phyloP scores from a whole-genome alignment of 2,888 invertebrate genomes.

The Alloscopus bannaensis region DNA sequence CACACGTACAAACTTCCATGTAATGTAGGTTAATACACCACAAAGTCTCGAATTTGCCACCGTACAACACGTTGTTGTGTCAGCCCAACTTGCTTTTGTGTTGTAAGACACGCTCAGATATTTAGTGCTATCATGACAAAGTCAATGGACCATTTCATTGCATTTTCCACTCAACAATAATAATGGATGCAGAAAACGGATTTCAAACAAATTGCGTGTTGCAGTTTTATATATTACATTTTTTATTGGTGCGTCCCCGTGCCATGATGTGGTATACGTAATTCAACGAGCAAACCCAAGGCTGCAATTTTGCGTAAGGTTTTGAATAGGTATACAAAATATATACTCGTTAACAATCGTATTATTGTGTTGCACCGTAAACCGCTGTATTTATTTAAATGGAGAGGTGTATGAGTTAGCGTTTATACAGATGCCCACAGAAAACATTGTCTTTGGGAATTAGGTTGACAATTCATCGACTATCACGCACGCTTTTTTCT shows the following conservation, averaged over 20 bases:
- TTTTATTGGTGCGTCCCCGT: no score
- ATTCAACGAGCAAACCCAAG: slow-evolving; percentile 58
- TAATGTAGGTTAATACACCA: neutral
- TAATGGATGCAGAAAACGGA: neutral
- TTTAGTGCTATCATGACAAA: slow-evolving; percentile 20
- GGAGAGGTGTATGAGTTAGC: neutral
- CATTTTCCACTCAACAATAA: slow-evolving; percentile 18
- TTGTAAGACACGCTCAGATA: neutral
- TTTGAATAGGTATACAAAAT: slow-evolving; percentile 33
- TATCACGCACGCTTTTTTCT: slow-evolving; percentile 58
- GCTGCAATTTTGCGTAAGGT: slow-evolving; percentile 57
- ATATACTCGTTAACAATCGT: no score
- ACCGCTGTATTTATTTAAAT: no score
- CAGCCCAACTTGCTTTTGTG: no score
- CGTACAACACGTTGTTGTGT: no score
- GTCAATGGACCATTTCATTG: slow-evolving; percentile 60
- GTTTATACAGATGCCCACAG: neutral
- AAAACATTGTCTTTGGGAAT: slow-evolving; percentile 41
- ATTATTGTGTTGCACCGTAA: no score
- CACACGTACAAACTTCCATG: neutral
- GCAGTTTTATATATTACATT: no score
- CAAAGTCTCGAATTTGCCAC: no score
- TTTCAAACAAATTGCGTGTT: no score
- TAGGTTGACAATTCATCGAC: slow-evolving; percentile 60
- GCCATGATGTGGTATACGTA: slow-evolving; percentile 36